Evolutionary conservation across 2,888 invertebrate species (phyloP).

Genomic region (Athripsodes cinereus): DNA sequence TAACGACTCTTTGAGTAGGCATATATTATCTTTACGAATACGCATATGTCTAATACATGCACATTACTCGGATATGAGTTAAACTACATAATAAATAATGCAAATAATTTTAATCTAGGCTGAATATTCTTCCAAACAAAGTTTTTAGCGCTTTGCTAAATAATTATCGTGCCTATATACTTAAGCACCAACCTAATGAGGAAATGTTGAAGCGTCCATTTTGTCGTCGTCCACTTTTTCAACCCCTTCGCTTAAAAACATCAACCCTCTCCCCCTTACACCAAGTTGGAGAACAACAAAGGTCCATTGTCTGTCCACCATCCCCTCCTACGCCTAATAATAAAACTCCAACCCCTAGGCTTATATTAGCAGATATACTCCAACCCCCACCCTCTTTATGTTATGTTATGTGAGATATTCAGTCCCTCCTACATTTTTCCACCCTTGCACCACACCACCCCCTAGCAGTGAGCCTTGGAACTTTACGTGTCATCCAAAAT

Average conservation of each 20-base stretch:
- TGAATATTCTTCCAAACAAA: too few relatives aligned
- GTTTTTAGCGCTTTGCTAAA: too few relatives aligned
- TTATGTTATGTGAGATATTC: background rate
- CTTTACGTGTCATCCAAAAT: background rate
- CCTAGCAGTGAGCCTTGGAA: background rate
- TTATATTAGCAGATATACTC: background rate
- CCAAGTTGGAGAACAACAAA: constrained; percentile 6
- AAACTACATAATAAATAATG: too few relatives aligned
- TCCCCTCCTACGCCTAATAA: constrained; percentile 1
- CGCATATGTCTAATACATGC: too few relatives aligned
- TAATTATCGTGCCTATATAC: too few relatives aligned
- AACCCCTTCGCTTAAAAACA: constrained; percentile 6
- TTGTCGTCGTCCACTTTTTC: constrained; percentile 3
- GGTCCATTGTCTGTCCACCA: constrained; percentile 5
- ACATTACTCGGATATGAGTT: too few relatives aligned
- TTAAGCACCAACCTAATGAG: too few relatives aligned
- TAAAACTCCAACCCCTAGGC: background rate
- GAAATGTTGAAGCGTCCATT: background rate
- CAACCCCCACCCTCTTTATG: background rate
- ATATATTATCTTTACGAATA: too few relatives aligned
- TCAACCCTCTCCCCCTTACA: background rate
- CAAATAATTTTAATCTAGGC: too few relatives aligned
- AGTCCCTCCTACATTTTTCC: background rate
- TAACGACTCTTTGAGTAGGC: too few relatives aligned
- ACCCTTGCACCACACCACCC: background rate